Conservation (phyloP, 2,797 vertebrate genomes). For the Rousettus madagascariensis region DNA sequence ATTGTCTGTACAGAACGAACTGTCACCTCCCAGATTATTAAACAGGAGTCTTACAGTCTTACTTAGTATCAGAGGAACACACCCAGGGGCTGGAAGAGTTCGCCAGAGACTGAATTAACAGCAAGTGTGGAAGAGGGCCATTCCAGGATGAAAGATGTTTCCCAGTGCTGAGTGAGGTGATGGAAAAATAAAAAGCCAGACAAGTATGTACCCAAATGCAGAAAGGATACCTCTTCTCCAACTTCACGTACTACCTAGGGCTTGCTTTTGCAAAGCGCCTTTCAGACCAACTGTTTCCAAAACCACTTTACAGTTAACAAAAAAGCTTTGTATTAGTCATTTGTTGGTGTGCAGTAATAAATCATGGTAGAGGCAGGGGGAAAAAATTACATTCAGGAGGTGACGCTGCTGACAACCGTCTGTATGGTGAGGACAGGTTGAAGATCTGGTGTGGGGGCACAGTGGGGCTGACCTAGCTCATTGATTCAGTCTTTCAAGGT, state of each 20-base stretch:
- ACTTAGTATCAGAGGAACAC: slow-evolving; percentile 17
- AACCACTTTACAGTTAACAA: slow-evolving; percentile 53
- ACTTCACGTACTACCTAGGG: background rate
- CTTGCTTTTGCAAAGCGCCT: slow-evolving; percentile 50
- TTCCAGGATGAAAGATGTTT: slow-evolving; percentile 49
- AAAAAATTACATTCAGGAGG: background rate
- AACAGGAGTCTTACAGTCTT: background rate
- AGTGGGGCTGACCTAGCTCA: background rate
- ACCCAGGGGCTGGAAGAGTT: slow-evolving; percentile 21
- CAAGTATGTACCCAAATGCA: slow-evolving; percentile 34
- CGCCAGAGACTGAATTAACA: background rate
- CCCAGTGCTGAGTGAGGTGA: slow-evolving; percentile 44
- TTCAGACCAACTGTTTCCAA: slow-evolving; percentile 49
- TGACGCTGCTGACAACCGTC: background rate
- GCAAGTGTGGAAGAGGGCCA: slow-evolving; percentile 31
- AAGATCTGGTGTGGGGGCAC: background rate
- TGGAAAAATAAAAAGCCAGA: slow-evolving; percentile 62
- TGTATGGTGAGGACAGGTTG: background rate
- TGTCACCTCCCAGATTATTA: slow-evolving; percentile 14
- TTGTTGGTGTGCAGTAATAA: background rate
- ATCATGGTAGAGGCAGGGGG: background rate
- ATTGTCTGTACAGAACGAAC: slow-evolving; percentile 55
- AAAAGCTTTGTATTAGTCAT: background rate
- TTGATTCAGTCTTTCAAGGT: background rate
- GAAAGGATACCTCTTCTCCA: slow-evolving; percentile 13